Base-by-base conservation (phyloP, 2,888 invertebrate species). In the Zootermopsis nevadensis region DNA sequence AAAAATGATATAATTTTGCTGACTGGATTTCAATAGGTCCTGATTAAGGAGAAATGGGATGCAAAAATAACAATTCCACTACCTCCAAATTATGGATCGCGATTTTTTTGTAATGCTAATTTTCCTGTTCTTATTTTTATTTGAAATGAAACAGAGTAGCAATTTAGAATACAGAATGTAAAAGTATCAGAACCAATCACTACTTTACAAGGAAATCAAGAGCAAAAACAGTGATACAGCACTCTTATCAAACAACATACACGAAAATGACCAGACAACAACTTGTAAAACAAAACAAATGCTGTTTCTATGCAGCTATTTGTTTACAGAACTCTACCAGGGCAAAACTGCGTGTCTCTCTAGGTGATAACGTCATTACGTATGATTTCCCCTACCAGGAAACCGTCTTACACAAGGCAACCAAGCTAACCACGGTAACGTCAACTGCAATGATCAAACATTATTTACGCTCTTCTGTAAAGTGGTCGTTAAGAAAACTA, bases 11-110 rank as follows among this genome's bases (percentile, higher is more conserved):
- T 38, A 74, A 74, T 74, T 42, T 74, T n/a, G 38, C 35, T 74
- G 35, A 74, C 74, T 74, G n/a, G n/a, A 79, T 66, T 79, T 79
- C 79, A 79, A 79, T 79, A 60, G 60, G 35, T 33, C 33, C 66
- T 79, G 79, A 79, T 79, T 31, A 55, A 60, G 55, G 79, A 35
- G 55, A 79, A 79, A 55, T 79, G 79, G 55, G 60, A 79, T 79
- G 79, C 79, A 48, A 79, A 79, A 79, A 79, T 60, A 74, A 10
- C 33, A n/a, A 74, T 74, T 74, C 74, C n/a, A 1, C 35, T 38
- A n/a, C 12, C 15, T 24, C 33, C 74, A 38, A 38, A 74, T 38
- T 74, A 74, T 74, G n/a, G 42, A 38, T 8, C 12, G 27, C n/a
- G n/a, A 60, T 60, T 60, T 60, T 60, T 60, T 27, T 6, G 31